phyloP scores from a whole-genome alignment of 2,888 invertebrate species.

The Lasioglossum figueresi region DNA sequence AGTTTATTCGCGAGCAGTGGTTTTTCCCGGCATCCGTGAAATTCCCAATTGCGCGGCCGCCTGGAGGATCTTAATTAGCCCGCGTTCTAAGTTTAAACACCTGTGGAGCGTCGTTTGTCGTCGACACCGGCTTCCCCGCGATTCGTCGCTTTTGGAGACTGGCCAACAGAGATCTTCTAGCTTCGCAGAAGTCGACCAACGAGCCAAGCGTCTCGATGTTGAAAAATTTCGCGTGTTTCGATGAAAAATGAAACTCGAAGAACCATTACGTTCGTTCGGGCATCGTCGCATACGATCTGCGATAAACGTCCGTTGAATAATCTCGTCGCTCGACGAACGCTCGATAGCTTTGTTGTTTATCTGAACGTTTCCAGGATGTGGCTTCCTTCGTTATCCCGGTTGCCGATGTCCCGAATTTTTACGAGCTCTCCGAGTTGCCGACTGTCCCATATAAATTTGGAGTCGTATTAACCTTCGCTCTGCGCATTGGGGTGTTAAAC shows the following conservation, averaged over 20 bases:
- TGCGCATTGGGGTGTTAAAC: too few relatives aligned
- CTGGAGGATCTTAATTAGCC: constrained; percentile 69
- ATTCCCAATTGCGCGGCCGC: constrained; percentile 67
- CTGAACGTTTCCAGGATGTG: constrained; percentile 72
- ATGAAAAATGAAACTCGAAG: constrained; percentile 11
- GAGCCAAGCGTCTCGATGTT: constrained; percentile 22
- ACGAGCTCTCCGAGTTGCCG: neutral
- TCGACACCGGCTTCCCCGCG: constrained; percentile 55
- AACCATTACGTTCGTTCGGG: neutral
- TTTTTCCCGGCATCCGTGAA: constrained; percentile 61
- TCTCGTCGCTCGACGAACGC: neutral
- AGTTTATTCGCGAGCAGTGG: constrained; percentile 49
- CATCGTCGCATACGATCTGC: neutral
- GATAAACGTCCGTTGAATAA: neutral
- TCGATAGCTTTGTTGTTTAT: constrained; percentile 42
- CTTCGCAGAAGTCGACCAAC: constrained; percentile 33
- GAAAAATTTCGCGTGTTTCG: neutral
- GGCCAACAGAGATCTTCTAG: constrained; percentile 58
- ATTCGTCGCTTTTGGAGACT: constrained; percentile 59
- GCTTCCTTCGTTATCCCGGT: constrained; percentile 50
- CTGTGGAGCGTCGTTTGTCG: constrained; percentile 70
- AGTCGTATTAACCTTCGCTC: neutral
- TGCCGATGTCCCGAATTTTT: constrained; percentile 16
- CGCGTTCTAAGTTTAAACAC: constrained; percentile 73
- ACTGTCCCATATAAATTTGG: neutral